These are phyloP conservation scores for Hydraecia micacea DNA, from an alignment of 2,888 invertebrate species.

Conservation along the genomic window DNA sequence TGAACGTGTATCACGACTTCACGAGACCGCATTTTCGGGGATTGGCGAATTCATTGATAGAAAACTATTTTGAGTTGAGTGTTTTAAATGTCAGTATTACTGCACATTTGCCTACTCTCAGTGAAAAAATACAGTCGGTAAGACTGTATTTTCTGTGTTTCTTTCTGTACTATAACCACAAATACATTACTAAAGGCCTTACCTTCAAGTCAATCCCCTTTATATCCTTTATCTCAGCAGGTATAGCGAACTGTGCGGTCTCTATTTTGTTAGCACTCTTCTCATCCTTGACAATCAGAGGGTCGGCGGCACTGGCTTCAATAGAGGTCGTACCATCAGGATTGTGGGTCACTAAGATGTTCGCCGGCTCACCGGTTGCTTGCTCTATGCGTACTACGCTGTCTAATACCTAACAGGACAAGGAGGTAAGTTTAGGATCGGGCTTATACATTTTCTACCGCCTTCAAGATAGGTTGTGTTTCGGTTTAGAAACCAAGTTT, in stretches of 20 bases:
- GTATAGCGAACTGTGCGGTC: conserved; percentile 86
- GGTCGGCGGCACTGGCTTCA: conserved; percentile 85
- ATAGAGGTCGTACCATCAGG: conserved; percentile 89
- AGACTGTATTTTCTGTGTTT: background rate
- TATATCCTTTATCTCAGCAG: conserved; percentile 88
- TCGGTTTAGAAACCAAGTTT: background rate
- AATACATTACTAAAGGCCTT: conserved; percentile 2
- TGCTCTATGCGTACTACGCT: conserved; percentile 89
- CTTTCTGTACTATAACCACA: background rate
- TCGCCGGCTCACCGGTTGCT: conserved; percentile 88
- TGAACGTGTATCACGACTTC: too few species aligned
- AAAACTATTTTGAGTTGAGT: too few species aligned
- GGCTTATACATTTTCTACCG: conserved; percentile 7
- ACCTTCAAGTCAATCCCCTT: conserved; percentile 88
- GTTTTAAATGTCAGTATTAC: background rate
- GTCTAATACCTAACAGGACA: conserved; percentile 83
- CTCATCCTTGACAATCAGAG: conserved; percentile 90
- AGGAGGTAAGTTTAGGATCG: conserved; percentile 25
- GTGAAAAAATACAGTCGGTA: background rate
- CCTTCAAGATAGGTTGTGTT: background rate
- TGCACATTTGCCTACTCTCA: background rate
- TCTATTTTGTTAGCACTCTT: conserved; percentile 84
- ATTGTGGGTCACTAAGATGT: conserved; percentile 88
- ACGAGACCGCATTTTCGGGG: too few species aligned
- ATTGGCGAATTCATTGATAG: background rate